Evolutionary conservation across 2,797 vertebrate genomes (phyloP).

Genomic region (Danio choprae): DNA sequence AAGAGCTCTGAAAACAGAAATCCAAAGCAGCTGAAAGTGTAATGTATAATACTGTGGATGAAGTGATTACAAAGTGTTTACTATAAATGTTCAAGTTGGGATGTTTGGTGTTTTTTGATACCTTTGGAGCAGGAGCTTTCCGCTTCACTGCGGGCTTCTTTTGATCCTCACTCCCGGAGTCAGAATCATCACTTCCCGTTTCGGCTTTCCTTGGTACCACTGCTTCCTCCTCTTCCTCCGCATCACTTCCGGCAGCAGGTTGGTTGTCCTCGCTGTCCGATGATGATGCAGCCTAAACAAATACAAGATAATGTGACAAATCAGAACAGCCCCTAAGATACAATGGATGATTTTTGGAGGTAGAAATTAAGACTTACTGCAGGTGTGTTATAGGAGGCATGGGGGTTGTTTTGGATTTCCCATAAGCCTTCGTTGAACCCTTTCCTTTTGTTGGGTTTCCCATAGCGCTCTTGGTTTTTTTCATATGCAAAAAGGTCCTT

Average conservation of each 20-base stretch:
- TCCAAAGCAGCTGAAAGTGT: constrained; percentile 9
- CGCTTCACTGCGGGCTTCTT: constrained; percentile 80
- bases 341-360: neutral
- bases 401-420: constrained; percentile 99
- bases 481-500: constrained; percentile 97
- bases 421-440: constrained; percentile 99
- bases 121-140: constrained; percentile 85
- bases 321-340: neutral
- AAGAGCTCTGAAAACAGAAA: constrained; percentile 6
- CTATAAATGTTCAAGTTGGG: neutral
- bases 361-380: constrained; percentile 69
- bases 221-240: constrained; percentile 76
- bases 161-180: constrained; percentile 86
- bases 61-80: neutral
- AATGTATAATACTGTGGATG: neutral
- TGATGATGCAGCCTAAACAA: constrained; percentile 86
- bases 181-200: constrained; percentile 86
- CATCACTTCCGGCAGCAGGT: constrained; percentile 77
- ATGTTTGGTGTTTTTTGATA: constrained; percentile 61
- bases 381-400: constrained; percentile 93
- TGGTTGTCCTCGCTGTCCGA: constrained; percentile 93
- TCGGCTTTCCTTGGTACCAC: constrained; percentile 75
- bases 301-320: constrained; percentile 23
- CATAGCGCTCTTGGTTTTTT: constrained; percentile 93
- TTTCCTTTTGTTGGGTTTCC: constrained; percentile 98